Percentiles rank a stretch among this genome's conserved stretches.
Evolutionary conservation across 1,140 invertebrate species (phyloP).

Genomic region (Lepidotrigona ventralis): DNA sequence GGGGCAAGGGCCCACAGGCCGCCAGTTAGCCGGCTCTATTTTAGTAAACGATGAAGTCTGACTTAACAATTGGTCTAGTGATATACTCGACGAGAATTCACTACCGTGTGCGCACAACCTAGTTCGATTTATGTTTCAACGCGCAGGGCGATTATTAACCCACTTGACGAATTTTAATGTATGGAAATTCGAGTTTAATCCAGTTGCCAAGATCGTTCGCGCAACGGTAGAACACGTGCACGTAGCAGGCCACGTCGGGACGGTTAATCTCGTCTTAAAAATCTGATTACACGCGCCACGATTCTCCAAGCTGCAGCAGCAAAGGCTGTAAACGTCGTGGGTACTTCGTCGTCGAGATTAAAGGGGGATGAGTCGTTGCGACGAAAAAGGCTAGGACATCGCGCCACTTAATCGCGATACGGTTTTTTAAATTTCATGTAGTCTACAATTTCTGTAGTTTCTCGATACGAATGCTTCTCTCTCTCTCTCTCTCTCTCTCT

Average conservation of each 20-base stretch:
- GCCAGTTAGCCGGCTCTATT: too few relatives aligned
- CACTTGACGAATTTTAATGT: constrained; percentile 41
- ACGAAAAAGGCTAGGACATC: neutral
- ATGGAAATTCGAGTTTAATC: constrained; percentile 32
- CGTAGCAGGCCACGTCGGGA: neutral
- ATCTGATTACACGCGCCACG: constrained; percentile 24
- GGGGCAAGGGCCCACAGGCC: too few relatives aligned
- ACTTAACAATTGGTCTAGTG: neutral
- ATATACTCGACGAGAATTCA: neutral
- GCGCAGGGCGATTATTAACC: constrained; percentile 21
- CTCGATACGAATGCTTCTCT: neutral
- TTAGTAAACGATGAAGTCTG: too few relatives aligned
- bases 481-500: neutral
- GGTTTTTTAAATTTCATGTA: neutral
- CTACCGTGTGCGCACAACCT: neutral
- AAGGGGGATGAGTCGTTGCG: neutral
- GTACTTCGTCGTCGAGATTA: neutral
- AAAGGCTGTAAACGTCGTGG: neutral
- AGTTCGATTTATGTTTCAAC: neutral
- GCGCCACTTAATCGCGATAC: neutral
- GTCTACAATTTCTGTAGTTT: neutral
- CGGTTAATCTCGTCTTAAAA: constrained; percentile 25
- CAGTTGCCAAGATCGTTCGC: neutral
- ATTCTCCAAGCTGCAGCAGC: neutral
- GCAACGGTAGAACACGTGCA: neutral